Conservation (phyloP, 2,797 vertebrate species). For the Platalea minor region DNA sequence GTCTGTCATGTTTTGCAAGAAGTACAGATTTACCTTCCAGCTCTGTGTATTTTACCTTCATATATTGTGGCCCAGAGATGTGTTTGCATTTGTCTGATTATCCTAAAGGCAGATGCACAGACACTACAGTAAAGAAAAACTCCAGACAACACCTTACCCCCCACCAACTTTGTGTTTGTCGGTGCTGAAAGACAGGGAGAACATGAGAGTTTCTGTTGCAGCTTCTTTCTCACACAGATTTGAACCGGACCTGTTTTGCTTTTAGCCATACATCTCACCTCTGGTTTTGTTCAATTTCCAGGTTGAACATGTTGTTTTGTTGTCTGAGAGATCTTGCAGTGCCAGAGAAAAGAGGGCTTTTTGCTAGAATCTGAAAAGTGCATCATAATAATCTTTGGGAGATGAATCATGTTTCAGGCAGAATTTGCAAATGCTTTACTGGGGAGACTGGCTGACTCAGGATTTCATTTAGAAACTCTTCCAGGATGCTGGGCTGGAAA, state of each 20-base stretch:
- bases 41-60: not conserved
- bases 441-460: not conserved
- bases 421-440: not conserved
- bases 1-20: not conserved
- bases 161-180: not conserved
- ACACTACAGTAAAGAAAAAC: not conserved
- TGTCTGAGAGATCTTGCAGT: not conserved
- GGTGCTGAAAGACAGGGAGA: not conserved
- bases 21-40: not conserved
- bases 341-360: not conserved
- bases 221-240: not conserved
- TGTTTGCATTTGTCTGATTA: not conserved
- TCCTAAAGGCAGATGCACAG: not conserved
- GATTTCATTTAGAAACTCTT: not conserved
- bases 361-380: not conserved
- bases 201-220: not conserved
- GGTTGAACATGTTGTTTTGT: not conserved
- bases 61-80: not conserved
- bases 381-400: not conserved
- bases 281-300: not conserved
- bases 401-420: not conserved
- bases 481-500: not conserved
- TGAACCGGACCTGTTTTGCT: not conserved
- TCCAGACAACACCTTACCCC: accelerated
- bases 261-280: not conserved